phyloP scores from a whole-genome alignment of 1,140 invertebrate species.

The Drosophila ercepeae region DNA sequence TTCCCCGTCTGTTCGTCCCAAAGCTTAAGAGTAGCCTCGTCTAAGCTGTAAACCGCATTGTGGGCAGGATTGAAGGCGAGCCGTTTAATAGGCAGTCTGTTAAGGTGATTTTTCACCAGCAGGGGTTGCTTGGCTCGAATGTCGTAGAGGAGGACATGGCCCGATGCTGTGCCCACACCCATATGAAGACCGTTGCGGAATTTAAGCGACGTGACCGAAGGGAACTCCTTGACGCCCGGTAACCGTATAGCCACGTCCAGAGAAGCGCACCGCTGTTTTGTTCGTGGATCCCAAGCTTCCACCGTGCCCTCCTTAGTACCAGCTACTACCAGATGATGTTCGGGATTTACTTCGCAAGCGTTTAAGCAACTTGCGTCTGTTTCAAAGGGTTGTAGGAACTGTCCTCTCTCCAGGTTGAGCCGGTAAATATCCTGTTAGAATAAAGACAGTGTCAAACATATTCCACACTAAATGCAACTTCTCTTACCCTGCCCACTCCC shows the following conservation, averaged over 20 bases:
- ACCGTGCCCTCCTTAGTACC: slow-evolving; percentile 97
- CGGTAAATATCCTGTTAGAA: slow-evolving; percentile 93
- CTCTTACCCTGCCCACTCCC: slow-evolving; percentile 90
- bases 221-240: slow-evolving; percentile 75
- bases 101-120: slow-evolving; percentile 97
- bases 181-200: slow-evolving; percentile 93
- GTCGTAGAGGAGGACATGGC: slow-evolving; percentile 97
- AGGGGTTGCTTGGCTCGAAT: slow-evolving; percentile 95
- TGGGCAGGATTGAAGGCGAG: slow-evolving; percentile 93
- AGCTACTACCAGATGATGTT: slow-evolving; percentile 93
- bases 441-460: neutral
- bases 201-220: slow-evolving; percentile 88
- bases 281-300: slow-evolving; percentile 98
- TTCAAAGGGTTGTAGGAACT: slow-evolving; percentile 94
- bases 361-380: slow-evolving; percentile 92
- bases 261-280: slow-evolving; percentile 89
- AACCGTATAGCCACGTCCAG: slow-evolving; percentile 93
- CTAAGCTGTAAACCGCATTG: slow-evolving; percentile 96
- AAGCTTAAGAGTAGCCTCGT: slow-evolving; percentile 95
- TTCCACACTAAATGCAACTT: neutral
- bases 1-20: slow-evolving; percentile 97
- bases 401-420: slow-evolving; percentile 97
- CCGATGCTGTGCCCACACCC: slow-evolving; percentile 96
- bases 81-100: slow-evolving; percentile 95
- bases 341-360: slow-evolving; percentile 93